These are phyloP conservation scores for Ptychobarbus kaznakovi DNA, from an alignment of 2,797 vertebrate genomes.

Conservation along the genomic window DNA sequence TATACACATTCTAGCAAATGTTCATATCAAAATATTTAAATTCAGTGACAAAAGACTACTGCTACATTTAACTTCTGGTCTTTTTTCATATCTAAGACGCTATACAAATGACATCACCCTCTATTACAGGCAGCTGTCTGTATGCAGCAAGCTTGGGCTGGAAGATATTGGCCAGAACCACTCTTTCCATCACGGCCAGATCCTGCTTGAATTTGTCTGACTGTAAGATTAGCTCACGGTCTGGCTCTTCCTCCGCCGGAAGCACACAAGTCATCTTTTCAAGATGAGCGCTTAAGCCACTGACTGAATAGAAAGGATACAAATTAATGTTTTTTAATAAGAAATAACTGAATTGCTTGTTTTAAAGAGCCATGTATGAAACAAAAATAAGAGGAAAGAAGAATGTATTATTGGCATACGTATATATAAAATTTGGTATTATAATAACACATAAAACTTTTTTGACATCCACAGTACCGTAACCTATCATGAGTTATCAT, in stretches of 20 bases:
- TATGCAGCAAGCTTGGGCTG: constrained; percentile 86
- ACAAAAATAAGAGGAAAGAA: not conserved
- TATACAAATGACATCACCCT: constrained; percentile 67
- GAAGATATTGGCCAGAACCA: constrained; percentile 83
- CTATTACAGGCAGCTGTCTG: constrained; percentile 81
- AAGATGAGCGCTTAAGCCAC: constrained; percentile 70
- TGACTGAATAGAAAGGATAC: constrained; percentile 70
- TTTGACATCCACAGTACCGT: not conserved
- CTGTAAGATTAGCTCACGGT: constrained; percentile 72
- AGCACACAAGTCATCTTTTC: constrained; percentile 70
- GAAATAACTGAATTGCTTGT: not conserved
- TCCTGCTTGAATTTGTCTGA: constrained; percentile 81
- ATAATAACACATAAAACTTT: not conserved
- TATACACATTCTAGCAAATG: not conserved
- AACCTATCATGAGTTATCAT: not conserved
- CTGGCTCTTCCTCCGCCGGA: constrained; percentile 65
- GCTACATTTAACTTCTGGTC: not conserved
- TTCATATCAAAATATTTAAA: not conserved
- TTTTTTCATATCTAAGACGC: not conserved
- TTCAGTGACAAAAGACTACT: not conserved
- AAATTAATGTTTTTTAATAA: not conserved
- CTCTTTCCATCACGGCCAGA: constrained; percentile 86
- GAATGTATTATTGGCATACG: not conserved
- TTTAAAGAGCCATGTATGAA: not conserved
- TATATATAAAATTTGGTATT: not conserved